Percentiles rank a stretch among this genome's conserved stretches.
phyloP scores from a whole-genome alignment of 2,888 invertebrate species.

The Rotaria magnacalcarata region DNA sequence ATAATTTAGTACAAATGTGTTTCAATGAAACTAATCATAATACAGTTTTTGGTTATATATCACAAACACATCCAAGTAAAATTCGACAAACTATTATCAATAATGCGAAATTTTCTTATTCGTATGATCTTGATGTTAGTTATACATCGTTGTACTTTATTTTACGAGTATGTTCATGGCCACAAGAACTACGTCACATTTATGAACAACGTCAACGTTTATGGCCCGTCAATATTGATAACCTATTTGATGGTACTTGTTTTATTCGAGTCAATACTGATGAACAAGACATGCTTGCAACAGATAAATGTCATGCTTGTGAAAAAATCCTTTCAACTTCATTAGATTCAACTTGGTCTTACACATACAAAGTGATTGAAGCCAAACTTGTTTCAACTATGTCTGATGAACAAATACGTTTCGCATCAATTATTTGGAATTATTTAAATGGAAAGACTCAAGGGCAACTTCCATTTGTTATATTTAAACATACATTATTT shows the following conservation, averaged over 20 bases:
- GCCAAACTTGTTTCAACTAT: not conserved
- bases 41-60: not conserved
- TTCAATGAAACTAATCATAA: constrained; percentile 1
- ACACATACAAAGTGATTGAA: not conserved
- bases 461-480: not conserved
- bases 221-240: not conserved
- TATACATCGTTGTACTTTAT: not conserved
- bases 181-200: not conserved
- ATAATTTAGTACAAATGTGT: not conserved
- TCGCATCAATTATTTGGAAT: not conserved
- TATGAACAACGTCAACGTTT: not conserved
- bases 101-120: constrained; percentile 20
- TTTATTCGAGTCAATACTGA: not conserved
- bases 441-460: not conserved
- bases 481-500: constrained; percentile 11
- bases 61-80: not conserved
- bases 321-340: not conserved
- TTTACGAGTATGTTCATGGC: constrained; percentile 6
- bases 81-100: not conserved
- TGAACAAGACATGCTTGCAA: not conserved
- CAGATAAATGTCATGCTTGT: not conserved
- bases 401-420: constrained; percentile 5
- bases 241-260: not conserved
- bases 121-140: not conserved
- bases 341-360: not conserved